phyloP scores from a whole-genome alignment of 2,113 vertebrate genomes.

The Pteruthius melanotis region DNA sequence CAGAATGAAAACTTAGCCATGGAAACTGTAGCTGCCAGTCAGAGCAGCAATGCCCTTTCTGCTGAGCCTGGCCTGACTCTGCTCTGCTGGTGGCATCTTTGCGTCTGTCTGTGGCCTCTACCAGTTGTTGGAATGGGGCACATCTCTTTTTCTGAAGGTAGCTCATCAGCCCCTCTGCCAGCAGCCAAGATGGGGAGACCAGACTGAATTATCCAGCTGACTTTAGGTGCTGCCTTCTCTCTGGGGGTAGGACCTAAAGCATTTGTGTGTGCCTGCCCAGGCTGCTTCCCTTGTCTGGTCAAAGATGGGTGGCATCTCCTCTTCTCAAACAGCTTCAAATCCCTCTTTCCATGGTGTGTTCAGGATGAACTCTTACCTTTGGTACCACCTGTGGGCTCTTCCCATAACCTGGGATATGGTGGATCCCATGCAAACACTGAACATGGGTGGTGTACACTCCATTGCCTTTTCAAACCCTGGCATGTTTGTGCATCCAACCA shows the following conservation, averaged over 20 bases:
- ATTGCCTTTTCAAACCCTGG: neutral
- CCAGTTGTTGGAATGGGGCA: neutral
- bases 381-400: neutral
- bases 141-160: neutral
- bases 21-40: neutral
- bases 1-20: neutral
- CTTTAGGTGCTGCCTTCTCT: neutral
- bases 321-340: neutral
- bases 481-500: accelerated
- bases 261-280: neutral
- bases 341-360: neutral
- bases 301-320: neutral
- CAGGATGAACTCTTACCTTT: neutral
- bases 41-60: neutral
- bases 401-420: neutral
- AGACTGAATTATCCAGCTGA: neutral
- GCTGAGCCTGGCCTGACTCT: neutral
- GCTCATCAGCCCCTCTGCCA: neutral
- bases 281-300: neutral
- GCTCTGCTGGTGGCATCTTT: neutral
- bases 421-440: neutral
- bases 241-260: neutral
- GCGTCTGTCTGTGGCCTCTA: neutral
- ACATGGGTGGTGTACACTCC: accelerated
- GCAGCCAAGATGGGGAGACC: neutral